Conservation (phyloP, 1,140 invertebrate species). For the Heterodera carotae region DNA sequence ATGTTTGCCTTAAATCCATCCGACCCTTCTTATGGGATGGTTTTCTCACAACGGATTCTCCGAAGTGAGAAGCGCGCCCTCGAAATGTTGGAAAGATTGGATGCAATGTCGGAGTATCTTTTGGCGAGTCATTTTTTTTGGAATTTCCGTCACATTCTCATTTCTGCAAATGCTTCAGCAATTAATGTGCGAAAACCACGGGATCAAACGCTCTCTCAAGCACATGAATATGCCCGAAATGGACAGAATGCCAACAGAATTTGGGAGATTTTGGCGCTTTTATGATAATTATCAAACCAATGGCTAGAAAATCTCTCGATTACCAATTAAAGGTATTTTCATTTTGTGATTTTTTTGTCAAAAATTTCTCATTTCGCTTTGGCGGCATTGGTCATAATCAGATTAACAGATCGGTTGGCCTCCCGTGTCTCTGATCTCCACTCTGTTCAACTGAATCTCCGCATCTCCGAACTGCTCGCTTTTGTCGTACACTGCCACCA, state of each 20-base stretch:
- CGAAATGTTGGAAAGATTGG: slow-evolving; percentile 5
- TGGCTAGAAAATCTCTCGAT: neutral
- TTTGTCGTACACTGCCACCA: slow-evolving; percentile 50
- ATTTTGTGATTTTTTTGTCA: too few species aligned
- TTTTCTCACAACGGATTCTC: slow-evolving; percentile 11
- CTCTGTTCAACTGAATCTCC: slow-evolving; percentile 13
- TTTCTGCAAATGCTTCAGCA: neutral
- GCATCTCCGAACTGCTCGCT: slow-evolving; percentile 48
- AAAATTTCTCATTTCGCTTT: too few species aligned
- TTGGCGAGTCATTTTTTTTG: neutral
- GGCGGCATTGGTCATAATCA: too few species aligned
- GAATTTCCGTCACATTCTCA: too few species aligned
- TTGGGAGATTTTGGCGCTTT: neutral
- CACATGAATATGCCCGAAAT: neutral
- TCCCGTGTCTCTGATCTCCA: slow-evolving; percentile 12
- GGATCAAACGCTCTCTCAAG: neutral
- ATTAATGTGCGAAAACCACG: neutral
- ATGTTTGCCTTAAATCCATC: slow-evolving; percentile 15
- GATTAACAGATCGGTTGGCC: slow-evolving; percentile 17
- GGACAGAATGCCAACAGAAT: neutral
- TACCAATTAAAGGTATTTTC: too few species aligned
- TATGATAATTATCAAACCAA: neutral
- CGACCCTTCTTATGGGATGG: slow-evolving; percentile 26
- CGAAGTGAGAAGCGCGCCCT: slow-evolving; percentile 16
- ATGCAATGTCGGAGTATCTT: slow-evolving; percentile 24